phyloP scores from a whole-genome alignment of 2,888 invertebrate species.

The Bellardia pandia region DNA sequence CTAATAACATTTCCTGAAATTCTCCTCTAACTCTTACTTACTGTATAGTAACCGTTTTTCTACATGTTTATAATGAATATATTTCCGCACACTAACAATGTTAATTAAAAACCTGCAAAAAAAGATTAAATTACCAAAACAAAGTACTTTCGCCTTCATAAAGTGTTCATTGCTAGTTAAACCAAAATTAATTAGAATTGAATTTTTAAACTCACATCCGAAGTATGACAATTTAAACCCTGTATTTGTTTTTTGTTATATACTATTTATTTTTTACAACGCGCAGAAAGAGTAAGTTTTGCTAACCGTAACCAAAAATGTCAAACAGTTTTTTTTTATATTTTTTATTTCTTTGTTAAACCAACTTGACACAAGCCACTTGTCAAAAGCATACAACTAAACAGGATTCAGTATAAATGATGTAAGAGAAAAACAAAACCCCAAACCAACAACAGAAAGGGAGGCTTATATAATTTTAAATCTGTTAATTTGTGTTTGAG shows the following conservation, averaged over 20 bases:
- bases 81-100: background rate
- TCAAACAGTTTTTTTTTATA: slow-evolving; percentile 3
- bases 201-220: background rate
- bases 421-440: background rate
- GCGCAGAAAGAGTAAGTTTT: slow-evolving; percentile 13
- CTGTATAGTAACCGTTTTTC: no score
- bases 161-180: slow-evolving; percentile 7
- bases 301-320: slow-evolving; percentile 27
- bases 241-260: background rate
- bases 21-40: no score
- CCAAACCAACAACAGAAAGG: background rate
- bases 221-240: slow-evolving; percentile 10
- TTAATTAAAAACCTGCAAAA: background rate
- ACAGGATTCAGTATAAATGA: background rate
- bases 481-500: background rate
- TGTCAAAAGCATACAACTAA: slow-evolving; percentile 26
- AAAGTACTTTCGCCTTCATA: background rate
- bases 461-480: background rate
- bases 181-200: slow-evolving; percentile 6
- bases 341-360: background rate
- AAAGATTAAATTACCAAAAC: background rate
- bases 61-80: no score
- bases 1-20: no score
- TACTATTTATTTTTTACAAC: background rate
- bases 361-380: slow-evolving; percentile 14